phyloP scores from a whole-genome alignment of 2,113 vertebrate genomes.

The Protobothrops mucrosquamatus region DNA sequence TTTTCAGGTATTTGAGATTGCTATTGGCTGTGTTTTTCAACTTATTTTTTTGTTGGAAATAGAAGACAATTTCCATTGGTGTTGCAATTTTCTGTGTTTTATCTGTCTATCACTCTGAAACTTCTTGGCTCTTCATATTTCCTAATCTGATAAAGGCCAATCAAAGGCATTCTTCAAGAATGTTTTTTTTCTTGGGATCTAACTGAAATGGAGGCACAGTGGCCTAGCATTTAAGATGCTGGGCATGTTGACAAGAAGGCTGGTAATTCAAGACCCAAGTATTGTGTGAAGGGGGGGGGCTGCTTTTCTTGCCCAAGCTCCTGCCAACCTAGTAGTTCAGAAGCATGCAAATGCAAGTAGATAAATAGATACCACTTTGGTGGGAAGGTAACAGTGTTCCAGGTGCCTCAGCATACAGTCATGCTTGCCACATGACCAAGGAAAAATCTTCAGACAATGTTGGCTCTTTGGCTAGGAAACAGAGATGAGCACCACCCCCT shows the following conservation, averaged over 20 bases:
- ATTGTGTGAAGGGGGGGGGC: not conserved
- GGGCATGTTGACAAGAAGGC: not conserved
- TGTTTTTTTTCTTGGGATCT: not conserved
- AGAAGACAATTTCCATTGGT: not conserved
- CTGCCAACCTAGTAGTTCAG: not conserved
- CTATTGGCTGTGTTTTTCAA: not conserved
- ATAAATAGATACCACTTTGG: not conserved
- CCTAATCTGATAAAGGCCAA: not conserved
- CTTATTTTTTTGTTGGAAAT: not conserved
- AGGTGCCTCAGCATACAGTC: not conserved
- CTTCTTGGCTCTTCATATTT: not conserved
- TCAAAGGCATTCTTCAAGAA: not conserved
- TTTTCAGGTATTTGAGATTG: not conserved
- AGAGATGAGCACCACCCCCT: not conserved
- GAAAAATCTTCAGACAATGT: not conserved
- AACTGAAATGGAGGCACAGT: not conserved
- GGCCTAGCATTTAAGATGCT: not conserved
- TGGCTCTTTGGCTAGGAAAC: not conserved
- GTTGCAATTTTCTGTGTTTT: not conserved
- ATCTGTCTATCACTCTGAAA: not conserved
- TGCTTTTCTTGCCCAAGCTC: not conserved
- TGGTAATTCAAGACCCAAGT: not conserved
- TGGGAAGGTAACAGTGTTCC: not conserved
- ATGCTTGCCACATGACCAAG: not conserved
- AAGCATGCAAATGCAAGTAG: not conserved